phyloP scores from a whole-genome alignment of 2,888 invertebrate genomes.

The Argyresthia goedartella region DNA sequence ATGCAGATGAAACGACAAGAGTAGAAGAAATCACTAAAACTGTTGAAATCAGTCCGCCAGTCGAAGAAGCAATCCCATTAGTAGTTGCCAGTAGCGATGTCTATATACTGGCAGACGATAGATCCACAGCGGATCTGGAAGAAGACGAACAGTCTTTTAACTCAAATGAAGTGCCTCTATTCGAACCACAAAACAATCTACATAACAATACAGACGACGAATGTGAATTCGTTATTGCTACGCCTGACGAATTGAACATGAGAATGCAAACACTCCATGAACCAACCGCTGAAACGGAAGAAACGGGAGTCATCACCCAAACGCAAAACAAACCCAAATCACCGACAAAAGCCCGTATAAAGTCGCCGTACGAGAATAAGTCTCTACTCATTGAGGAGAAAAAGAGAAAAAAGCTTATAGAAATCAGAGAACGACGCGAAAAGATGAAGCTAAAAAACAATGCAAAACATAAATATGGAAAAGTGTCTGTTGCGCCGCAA shows the following conservation, averaged over 20 bases:
- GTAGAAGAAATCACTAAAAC: no score
- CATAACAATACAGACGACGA: background rate
- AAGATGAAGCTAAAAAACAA: slow-evolving; percentile 40
- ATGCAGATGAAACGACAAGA: no score
- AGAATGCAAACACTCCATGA: slow-evolving; percentile 28
- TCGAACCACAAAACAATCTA: background rate
- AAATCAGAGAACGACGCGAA: slow-evolving; percentile 49
- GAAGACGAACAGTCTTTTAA: no score
- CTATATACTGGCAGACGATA: no score
- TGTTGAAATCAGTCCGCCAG: no score
- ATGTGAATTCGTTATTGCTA: slow-evolving; percentile 9
- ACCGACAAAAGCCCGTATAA: slow-evolving; percentile 35
- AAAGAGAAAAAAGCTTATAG: slow-evolving; percentile 45
- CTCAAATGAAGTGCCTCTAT: no score
- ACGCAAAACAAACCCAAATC: slow-evolving; percentile 28
- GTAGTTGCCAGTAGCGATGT: no score
- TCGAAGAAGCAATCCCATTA: no score
- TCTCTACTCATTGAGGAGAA: slow-evolving; percentile 45
- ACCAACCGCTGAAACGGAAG: slow-evolving; percentile 30
- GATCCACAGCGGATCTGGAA: no score
- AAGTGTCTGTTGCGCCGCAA: slow-evolving; percentile 34
- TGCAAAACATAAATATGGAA: slow-evolving; percentile 35
- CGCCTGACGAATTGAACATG: slow-evolving; percentile 30
- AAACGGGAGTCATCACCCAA: slow-evolving; percentile 23
- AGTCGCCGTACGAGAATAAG: slow-evolving; percentile 58